These are phyloP conservation scores for Manis crassicaudata DNA, from an alignment of 2,797 vertebrate species.

Conservation along the genomic window DNA sequence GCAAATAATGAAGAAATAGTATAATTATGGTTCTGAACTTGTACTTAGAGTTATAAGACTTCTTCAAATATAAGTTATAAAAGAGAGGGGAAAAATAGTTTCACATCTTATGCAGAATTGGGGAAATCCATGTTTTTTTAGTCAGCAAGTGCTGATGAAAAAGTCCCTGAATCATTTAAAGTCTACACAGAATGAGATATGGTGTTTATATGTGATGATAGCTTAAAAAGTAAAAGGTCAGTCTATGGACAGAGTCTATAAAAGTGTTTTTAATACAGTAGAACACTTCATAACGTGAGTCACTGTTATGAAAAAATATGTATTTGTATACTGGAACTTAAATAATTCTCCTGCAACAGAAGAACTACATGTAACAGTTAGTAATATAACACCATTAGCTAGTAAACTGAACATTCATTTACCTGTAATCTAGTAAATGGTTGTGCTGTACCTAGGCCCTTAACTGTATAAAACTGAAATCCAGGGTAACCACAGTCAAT, in stretches of 20 bases:
- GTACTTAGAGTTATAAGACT: not conserved
- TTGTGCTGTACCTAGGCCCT: not conserved
- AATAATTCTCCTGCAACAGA: not conserved
- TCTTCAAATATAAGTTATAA: not conserved
- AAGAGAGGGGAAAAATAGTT: not conserved
- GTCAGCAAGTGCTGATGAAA: not conserved
- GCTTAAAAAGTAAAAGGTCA: constrained; percentile 40
- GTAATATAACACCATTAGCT: not conserved
- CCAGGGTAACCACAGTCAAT: not conserved
- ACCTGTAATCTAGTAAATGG: not conserved
- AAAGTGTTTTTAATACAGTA: not conserved
- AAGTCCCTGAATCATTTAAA: not conserved
- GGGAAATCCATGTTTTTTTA: not conserved
- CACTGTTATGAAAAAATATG: not conserved
- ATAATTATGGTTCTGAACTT: not conserved
- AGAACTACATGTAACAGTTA: not conserved
- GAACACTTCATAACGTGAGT: not conserved
- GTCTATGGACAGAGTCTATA: not conserved
- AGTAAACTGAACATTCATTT: not conserved
- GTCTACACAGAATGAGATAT: not conserved
- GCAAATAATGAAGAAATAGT: constrained; percentile 13
- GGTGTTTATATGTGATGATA: not conserved
- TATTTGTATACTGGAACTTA: not conserved
- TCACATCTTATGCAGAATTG: not conserved
- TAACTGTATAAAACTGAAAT: not conserved